Evolutionary conservation across 2,888 invertebrate species (phyloP), one percentile per base, ranked within the genome.

Genomic region (Drosophila trichaetosa): DNA sequence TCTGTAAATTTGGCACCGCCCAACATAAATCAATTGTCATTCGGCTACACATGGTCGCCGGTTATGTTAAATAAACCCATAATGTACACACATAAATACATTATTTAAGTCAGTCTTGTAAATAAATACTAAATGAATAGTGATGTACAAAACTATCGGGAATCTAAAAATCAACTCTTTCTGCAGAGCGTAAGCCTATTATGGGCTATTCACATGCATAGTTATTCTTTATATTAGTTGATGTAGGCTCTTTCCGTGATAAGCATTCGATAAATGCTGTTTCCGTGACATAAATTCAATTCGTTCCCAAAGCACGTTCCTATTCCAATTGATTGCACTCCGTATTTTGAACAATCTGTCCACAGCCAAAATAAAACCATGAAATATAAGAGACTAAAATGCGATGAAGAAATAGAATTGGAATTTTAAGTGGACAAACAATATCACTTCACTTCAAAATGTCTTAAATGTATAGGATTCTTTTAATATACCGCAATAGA

Each of bases 11-110:
- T 34, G 42, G 16, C 31, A 40, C n/a, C 2, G 24, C n/a, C 40
- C 34, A 34, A 62, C 36, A 24, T 2, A 63, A 51, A 16, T 59
- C 46, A 21, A 33, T 40, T 10, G 10, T 13, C n/a, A 54, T 5
- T 42, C 13, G 52, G 29, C 36, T 46, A 34, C 10, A 53, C 66
- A 66, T 66, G 31, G 31, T 62, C 21, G 29, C 36, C 8, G 6
- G 24, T 21, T 21, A 31, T 13, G 4, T 29, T 63, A 42, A 13
- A 27, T 16, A 60, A 27, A 29, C 24, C 16, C 49, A 64, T 57
- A 7, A n/a, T 21, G 42, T 42, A 4, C 4, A 31, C 13, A 31
- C 29, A 10, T 24, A 57, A 16, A 16, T 33, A 31, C 18, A 29
- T 51, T 21, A 8, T 36, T 24, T 52, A 16, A 61, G 8, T n/a